phyloP scores from a whole-genome alignment of 2,797 vertebrate species.

The Aldrovandia affinis region DNA sequence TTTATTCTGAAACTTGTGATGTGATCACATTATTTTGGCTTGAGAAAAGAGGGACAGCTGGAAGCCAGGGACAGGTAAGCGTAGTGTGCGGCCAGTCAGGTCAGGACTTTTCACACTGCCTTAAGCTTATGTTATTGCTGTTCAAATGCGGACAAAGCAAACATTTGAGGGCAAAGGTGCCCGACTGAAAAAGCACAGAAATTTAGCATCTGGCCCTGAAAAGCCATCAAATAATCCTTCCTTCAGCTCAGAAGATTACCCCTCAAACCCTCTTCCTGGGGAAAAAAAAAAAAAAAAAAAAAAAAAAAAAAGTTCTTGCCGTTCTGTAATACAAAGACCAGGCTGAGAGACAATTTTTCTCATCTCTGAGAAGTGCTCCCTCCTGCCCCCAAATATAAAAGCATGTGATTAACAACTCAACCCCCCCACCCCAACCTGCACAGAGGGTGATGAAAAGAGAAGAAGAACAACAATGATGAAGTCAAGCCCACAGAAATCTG shows the following conservation, averaged over 20 bases:
- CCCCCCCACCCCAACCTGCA: constrained; percentile 72
- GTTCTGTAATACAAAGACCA: constrained; percentile 61
- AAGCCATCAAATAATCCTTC: constrained; percentile 64
- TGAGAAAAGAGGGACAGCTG: background rate
- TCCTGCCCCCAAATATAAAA: constrained; percentile 54
- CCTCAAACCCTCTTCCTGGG: constrained; percentile 60
- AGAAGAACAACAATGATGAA: constrained; percentile 27
- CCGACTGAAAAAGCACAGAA: background rate
- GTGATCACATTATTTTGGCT: background rate
- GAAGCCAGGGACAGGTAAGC: background rate
- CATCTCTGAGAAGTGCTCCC: constrained; percentile 59
- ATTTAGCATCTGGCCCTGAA: background rate
- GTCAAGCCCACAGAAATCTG: constrained; percentile 35
- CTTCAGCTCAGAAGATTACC: constrained; percentile 68
- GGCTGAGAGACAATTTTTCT: constrained; percentile 64
- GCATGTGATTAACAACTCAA: constrained; percentile 76
- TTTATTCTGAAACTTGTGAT: background rate
- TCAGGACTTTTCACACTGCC: background rate
- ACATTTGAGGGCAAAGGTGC: background rate
- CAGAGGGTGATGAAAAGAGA: constrained; percentile 64
- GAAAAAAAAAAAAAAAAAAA: constrained; percentile 72
- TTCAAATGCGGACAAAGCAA: background rate
- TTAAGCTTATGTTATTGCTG: background rate
- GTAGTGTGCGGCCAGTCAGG: background rate
- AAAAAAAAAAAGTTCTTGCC: constrained; percentile 68